Evolutionary conservation across 2,113 vertebrate genomes (phyloP), one percentile per base, ranked within the genome.

Genomic region (Coreoperca whiteheadi): DNA sequence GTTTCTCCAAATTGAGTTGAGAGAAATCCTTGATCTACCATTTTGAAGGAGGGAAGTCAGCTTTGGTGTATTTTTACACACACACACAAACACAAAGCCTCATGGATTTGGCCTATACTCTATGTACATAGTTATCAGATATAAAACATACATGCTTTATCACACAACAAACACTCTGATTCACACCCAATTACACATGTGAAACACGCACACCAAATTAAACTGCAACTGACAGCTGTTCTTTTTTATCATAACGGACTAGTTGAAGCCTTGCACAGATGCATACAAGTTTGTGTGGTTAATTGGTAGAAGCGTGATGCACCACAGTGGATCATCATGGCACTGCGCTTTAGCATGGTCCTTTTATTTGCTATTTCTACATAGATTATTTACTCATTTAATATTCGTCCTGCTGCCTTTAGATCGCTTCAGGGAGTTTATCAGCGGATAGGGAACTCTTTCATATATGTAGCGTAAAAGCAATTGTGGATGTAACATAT

Each of bases 21-120:
- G 88, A 88, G 83, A 84, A 81, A 88, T 80, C 86, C 82, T 93
- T 92, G 89, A 93, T 93, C 84, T 87, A 78, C 77, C 69, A 81
- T 93, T 93, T 89, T 84, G 86, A 90, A 79, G 89, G 73, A 74
- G 63, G 81, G 67, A 89, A 85, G 75, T 83, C 30, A 70, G 81
- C 79, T 76, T 90, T 90, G 63, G 64, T 80, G 76, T 82, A 61
- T 91, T 86, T 89, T 76, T 75, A n/a, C 32, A 74, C 71, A 39
- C 32, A 18, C 30, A 64, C 54, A 70, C 48, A 68, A 4, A 70
- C 64, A 53, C 46, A 68, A 50, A 66, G 67, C 67, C 73, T 51
- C 0, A 0, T 77, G 34, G 53, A 78, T 81, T 65, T 83, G 74
- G 53, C 53, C 37, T 46, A n/a, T n/a, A 56, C 72, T 80, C 39